phyloP scores from a whole-genome alignment of 2,113 vertebrate genomes.

The Crotophaga sulcirostris region DNA sequence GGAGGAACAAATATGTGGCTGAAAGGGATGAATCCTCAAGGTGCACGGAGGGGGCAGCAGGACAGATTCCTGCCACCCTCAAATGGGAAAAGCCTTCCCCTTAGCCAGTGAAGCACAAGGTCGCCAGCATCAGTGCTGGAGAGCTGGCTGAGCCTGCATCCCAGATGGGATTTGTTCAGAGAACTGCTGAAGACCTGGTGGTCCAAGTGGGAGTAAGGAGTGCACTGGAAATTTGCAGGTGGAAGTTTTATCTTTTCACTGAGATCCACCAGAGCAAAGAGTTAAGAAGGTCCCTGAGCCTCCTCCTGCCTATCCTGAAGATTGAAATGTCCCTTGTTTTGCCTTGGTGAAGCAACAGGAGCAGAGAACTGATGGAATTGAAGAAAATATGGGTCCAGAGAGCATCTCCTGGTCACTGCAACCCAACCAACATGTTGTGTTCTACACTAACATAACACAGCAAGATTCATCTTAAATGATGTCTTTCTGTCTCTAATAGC shows the following conservation, averaged over 20 bases:
- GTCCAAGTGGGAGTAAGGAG: background rate
- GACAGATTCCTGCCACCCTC: background rate
- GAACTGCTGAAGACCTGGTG: background rate
- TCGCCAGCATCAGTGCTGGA: background rate
- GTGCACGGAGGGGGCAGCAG: rapidly evolving
- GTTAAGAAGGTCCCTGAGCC: background rate
- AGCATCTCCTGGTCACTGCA: background rate
- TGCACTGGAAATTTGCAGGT: background rate
- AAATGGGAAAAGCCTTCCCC: background rate
- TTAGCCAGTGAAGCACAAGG: background rate
- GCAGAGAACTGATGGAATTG: background rate
- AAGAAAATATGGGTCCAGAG: background rate
- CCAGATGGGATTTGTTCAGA: background rate
- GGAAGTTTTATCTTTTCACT: background rate
- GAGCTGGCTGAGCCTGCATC: background rate
- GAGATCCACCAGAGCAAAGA: background rate
- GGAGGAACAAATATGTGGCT: background rate
- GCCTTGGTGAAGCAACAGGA: background rate
- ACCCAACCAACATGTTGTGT: background rate
- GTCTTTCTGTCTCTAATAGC: background rate
- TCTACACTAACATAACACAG: background rate
- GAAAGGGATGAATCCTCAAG: background rate
- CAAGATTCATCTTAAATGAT: background rate
- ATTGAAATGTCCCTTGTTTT: background rate
- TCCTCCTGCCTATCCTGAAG: background rate